Conservation (phyloP, 1,140 invertebrate genomes). For the Drosophila lacertosa region DNA sequence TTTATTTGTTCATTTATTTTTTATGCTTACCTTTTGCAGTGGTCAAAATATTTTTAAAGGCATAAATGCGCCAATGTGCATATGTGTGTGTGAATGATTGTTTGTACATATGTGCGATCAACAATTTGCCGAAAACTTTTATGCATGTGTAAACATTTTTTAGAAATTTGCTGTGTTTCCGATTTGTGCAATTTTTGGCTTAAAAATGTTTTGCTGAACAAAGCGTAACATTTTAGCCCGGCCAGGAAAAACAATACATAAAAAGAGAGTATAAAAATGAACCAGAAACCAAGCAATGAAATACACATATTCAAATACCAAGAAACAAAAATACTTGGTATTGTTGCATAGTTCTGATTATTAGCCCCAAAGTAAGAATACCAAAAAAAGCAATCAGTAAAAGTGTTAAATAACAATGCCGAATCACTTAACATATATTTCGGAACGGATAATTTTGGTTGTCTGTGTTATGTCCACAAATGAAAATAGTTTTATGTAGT, state of each 20-base stretch:
- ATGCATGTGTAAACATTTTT: conserved; percentile 42
- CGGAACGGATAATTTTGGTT: neutral
- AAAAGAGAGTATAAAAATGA: conserved; percentile 3
- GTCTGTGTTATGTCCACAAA: neutral
- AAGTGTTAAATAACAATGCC: conserved; percentile 1
- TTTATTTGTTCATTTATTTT: conserved; percentile 28
- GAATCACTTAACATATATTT: neutral
- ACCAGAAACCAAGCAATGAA: conserved; percentile 2
- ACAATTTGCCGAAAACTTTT: conserved; percentile 30
- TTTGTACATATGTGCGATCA: neutral
- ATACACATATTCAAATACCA: conserved; percentile 1
- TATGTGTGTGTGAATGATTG: neutral
- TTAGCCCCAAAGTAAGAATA: neutral
- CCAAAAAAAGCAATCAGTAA: neutral
- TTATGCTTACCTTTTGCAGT: conserved; percentile 17
- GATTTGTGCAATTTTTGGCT: conserved; percentile 11
- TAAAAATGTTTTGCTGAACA: conserved; percentile 12
- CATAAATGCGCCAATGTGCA: neutral
- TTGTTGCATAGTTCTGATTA: neutral
- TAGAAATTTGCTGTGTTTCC: conserved; percentile 20
- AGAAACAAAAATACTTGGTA: neutral
- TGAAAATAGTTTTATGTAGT: neutral
- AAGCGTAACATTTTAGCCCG: neutral
- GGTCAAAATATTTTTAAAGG: conserved; percentile 23
- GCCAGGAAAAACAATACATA: neutral